Evolutionary conservation across 2,888 invertebrate species (phyloP).

Genomic region (Tipula lateralis): DNA sequence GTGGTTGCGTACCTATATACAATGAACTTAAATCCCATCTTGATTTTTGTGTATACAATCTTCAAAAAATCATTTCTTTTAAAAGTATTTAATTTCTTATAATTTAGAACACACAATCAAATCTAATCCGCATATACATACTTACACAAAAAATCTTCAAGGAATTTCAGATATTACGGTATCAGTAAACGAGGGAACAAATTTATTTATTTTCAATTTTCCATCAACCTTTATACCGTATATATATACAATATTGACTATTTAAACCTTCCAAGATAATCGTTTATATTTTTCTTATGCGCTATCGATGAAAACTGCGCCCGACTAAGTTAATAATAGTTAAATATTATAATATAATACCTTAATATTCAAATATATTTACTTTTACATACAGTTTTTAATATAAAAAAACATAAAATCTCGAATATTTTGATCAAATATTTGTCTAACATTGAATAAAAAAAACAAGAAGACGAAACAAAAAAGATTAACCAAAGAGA

Average conservation of each 20-base stretch:
- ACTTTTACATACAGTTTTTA: slow-evolving; percentile 4
- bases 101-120: not conserved
- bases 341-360: slow-evolving; percentile 5
- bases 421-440: not conserved
- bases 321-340: not conserved
- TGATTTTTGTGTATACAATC: not conserved
- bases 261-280: not conserved
- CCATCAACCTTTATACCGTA: not conserved
- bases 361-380: slow-evolving; percentile 19
- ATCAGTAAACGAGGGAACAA: not conserved
- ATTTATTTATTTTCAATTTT: not conserved
- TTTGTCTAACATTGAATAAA: not conserved
- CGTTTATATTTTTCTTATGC: not conserved
- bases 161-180: not conserved
- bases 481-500: slow-evolving; percentile 20
- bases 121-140: not conserved
- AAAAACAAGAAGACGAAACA: not conserved
- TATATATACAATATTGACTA: not conserved
- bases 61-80: not conserved
- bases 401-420: slow-evolving; percentile 19
- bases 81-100: not conserved
- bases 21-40: too few species aligned
- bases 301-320: not conserved
- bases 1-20: too few species aligned
- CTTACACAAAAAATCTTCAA: not conserved